phyloP scores from a whole-genome alignment of 2,888 invertebrate species.

The Drosophila stalkeri region DNA sequence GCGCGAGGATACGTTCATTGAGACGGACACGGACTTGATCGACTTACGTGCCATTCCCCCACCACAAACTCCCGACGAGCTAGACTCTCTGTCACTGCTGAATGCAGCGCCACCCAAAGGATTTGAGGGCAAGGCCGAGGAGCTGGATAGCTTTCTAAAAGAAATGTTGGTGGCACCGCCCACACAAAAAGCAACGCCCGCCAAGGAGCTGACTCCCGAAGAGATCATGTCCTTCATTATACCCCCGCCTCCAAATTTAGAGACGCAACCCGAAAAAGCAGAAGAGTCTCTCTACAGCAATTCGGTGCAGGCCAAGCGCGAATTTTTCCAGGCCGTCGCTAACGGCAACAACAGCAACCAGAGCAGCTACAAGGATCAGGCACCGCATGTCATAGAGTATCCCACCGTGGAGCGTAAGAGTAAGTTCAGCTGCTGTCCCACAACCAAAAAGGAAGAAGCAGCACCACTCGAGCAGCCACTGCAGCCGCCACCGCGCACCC shows the following conservation, averaged over 20 bases:
- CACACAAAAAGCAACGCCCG: conserved; percentile 90
- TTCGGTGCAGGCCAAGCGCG: conserved; percentile 78
- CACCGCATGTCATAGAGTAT: conserved; percentile 88
- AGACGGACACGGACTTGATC: conserved; percentile 94
- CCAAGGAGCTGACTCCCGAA: conserved; percentile 92
- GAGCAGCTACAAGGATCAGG: conserved; percentile 28
- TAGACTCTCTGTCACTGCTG: conserved; percentile 90
- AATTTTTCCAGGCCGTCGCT: conserved; percentile 66
- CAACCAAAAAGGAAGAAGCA: conserved; percentile 86
- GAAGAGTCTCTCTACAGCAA: conserved; percentile 86
- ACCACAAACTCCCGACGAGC: conserved; percentile 93
- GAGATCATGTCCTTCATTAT: conserved; percentile 94
- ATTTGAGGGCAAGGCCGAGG: conserved; percentile 88
- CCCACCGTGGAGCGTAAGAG: conserved; percentile 90
- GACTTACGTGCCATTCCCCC: conserved; percentile 95
- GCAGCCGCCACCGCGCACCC: conserved; percentile 87
- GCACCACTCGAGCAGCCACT: background rate
- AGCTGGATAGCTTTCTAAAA: conserved; percentile 93
- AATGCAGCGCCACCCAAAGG: conserved; percentile 91
- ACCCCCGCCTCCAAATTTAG: conserved; percentile 90
- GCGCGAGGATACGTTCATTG: conserved; percentile 85
- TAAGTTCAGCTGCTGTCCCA: conserved; percentile 90
- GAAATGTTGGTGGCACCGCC: conserved; percentile 92
- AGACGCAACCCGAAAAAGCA: conserved; percentile 77
- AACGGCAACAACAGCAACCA: conserved; percentile 50